Evolutionary conservation across 2,888 invertebrate genomes (phyloP), one percentile per base, ranked within the genome.

Genomic region (Chrysolina oricalcia): DNA sequence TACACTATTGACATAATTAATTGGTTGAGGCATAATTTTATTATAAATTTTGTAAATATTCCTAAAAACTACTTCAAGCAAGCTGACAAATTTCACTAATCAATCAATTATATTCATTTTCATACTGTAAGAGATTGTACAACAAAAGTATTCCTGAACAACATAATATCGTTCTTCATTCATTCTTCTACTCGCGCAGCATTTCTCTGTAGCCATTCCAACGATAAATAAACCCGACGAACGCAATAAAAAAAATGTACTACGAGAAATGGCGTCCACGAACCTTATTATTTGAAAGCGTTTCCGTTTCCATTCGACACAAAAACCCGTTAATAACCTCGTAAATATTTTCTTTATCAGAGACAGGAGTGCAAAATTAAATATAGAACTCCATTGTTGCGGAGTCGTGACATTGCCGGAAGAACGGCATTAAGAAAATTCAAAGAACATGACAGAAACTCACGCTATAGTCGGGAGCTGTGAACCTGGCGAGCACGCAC

Each of bases 341-440:
- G 63, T 76, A 76, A 78, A 78, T 78, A 78, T 72, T 70, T 70
- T 74, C 74, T 73, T 73, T 76, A 73, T 74, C 72, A 72, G 62
- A 59, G 41, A 73, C 65, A 72, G 70, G 74, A 78, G 76, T 78
- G 72, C 74, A 81, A 77, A 78, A 81, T 81, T 79, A 78, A 79
- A 81, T 79, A 79, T 77, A 77, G 77, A 78, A 79, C 69, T 75
- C 75, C 81, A 78, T 79, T 81, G 78, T 79, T 75, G 74, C 76
- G 76, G 75, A 81, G 72, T 73, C 74, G 53, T 71, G 77, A 73
- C 75, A 76, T 74, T 71, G 74, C 78, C 73, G 78, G 80, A 80
- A 80, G 77, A 73, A 70, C 69, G 73, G 72, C 80, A 80, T 80
- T 80, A 80, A 76, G 77, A 79, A 81, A 79, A 78, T 74, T 79